Percentiles rank a stretch among this genome's conserved stretches.
Conservation (phyloP, 2,888 invertebrate genomes). For the Athetis lepigone region DNA sequence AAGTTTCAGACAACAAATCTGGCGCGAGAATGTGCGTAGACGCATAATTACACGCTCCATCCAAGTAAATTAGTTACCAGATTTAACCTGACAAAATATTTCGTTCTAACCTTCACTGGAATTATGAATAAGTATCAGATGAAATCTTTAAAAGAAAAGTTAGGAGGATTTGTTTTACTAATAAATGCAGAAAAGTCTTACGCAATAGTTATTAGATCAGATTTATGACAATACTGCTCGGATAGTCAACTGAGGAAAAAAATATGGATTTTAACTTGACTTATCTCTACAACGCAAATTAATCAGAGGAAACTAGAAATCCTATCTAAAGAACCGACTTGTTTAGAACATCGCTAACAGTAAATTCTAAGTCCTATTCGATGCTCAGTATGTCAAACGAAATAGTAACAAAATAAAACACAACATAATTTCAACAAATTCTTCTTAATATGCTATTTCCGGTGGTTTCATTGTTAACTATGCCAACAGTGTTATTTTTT, state of each 20-base stretch:
- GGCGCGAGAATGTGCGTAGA: background rate
- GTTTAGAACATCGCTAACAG: background rate
- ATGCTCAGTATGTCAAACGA: conserved; percentile 4
- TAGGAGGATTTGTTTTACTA: background rate
- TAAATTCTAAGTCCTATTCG: background rate
- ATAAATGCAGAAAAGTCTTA: background rate
- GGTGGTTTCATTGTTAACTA: conserved; percentile 39
- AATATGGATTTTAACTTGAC: background rate
- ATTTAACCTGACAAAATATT: conserved; percentile 29
- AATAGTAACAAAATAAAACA: conserved; percentile 20
- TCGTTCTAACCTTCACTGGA: background rate
- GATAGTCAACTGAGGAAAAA: background rate
- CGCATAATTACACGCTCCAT: conserved; percentile 28
- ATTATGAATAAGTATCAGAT: background rate
- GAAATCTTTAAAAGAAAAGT: background rate
- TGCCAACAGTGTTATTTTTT: conserved; percentile 32
- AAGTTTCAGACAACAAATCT: conserved; percentile 11
- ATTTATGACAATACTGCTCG: background rate
- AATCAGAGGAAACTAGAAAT: background rate
- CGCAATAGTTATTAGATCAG: background rate
- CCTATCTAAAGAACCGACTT: background rate
- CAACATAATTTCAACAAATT: conserved; percentile 37
- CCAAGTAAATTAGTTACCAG: conserved; percentile 8
- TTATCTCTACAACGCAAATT: background rate
- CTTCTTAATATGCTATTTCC: conserved; percentile 45